phyloP scores from a whole-genome alignment of 2,888 invertebrate species.

The Polydrusus pterygomalis region DNA sequence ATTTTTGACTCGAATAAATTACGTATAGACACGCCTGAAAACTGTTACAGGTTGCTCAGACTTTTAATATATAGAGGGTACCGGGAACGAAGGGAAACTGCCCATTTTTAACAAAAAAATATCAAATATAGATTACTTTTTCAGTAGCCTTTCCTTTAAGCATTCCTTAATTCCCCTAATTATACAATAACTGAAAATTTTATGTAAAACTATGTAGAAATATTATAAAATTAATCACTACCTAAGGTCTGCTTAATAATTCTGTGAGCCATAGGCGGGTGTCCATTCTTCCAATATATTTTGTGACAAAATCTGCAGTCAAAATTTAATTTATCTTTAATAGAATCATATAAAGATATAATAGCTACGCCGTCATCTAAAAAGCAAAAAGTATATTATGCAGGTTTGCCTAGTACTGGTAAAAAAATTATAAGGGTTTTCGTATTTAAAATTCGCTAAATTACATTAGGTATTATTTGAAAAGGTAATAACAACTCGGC shows the following conservation, averaged over 20 bases:
- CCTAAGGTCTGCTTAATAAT: slow-evolving; percentile 75
- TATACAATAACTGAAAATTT: too few relatives aligned
- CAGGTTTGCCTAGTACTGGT: not conserved
- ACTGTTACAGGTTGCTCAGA: not conserved
- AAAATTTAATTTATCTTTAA: slow-evolving; percentile 78
- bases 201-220: too few relatives aligned
- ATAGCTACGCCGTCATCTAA: slow-evolving; percentile 81
- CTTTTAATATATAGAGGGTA: not conserved
- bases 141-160: too few relatives aligned
- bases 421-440: not conserved
- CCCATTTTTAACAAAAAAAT: not conserved
- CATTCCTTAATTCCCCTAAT: too few relatives aligned
- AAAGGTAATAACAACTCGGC: too few relatives aligned
- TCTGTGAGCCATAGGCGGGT: slow-evolving; percentile 86
- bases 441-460: too few relatives aligned
- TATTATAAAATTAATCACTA: slow-evolving; percentile 1
- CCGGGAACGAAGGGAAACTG: not conserved
- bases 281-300: slow-evolving; percentile 84
- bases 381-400: not conserved
- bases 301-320: slow-evolving; percentile 81
- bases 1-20: too few relatives aligned
- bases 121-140: too few relatives aligned
- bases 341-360: slow-evolving; percentile 83
- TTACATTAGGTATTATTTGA: too few relatives aligned
- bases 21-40: too few relatives aligned